phyloP scores from a whole-genome alignment of 2,797 vertebrate species.

The Rhincodon typus region DNA sequence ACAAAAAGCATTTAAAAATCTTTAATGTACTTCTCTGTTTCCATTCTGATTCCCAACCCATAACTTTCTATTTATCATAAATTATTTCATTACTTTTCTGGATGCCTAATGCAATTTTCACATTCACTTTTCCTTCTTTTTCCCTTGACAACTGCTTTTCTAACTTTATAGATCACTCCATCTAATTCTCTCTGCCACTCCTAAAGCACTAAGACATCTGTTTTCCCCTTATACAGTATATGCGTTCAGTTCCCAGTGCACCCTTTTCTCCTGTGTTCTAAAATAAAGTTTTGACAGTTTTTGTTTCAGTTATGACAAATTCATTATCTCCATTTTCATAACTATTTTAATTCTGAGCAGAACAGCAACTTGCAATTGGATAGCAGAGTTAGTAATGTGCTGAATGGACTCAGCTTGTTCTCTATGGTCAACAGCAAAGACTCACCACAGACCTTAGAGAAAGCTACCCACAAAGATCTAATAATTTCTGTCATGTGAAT shows the following conservation, averaged over 20 bases:
- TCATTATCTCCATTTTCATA: not conserved
- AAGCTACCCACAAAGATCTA: not conserved
- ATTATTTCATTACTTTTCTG: not conserved
- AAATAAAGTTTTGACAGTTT: not conserved
- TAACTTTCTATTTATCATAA: not conserved
- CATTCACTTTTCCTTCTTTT: not conserved
- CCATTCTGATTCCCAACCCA: not conserved
- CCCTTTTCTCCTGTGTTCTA: not conserved
- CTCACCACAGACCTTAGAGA: not conserved
- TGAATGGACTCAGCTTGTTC: too few relatives aligned
- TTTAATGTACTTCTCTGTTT: not conserved
- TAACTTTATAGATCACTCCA: not conserved
- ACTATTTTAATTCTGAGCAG: conserved; percentile 10
- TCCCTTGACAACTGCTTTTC: too few relatives aligned
- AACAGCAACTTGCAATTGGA: not conserved
- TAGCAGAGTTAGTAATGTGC: too few relatives aligned
- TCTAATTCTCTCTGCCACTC: not conserved
- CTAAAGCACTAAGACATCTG: conserved; percentile 2
- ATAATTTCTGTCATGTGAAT: not conserved
- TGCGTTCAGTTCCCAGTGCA: not conserved
- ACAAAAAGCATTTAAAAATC: not conserved
- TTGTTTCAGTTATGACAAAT: not conserved
- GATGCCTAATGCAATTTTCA: not conserved
- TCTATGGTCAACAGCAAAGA: not conserved
- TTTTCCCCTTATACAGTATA: not conserved